A percentile compares a stretch with the other conserved stretches of the same genome.
phyloP scores from a whole-genome alignment of 2,888 invertebrate genomes.

The Hololepta plana region DNA sequence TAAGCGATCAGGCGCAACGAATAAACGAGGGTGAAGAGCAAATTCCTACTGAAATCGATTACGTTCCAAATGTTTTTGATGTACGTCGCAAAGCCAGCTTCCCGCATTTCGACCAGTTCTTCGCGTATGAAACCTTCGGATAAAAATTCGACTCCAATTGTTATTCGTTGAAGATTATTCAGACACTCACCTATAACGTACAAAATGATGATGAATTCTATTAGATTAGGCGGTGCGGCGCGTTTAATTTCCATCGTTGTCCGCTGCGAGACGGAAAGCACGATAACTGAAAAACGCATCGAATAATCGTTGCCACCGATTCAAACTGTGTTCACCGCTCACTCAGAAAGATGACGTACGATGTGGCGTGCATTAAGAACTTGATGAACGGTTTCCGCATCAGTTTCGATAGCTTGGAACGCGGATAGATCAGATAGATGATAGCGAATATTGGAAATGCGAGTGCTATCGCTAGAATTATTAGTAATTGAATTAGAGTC shows the following conservation, averaged over 20 bases:
- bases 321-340: constrained; percentile 28
- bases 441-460: constrained; percentile 77
- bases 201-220: constrained; percentile 66
- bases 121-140: constrained; percentile 72
- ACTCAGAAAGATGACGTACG: constrained; percentile 87
- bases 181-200: constrained; percentile 56
- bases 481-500: constrained; percentile 43
- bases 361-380: constrained; percentile 85
- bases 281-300: constrained; percentile 44
- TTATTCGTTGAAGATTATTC: background rate
- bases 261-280: constrained; percentile 84
- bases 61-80: constrained; percentile 92
- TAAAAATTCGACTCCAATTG: background rate
- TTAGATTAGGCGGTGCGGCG: constrained; percentile 59
- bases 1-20: constrained; percentile 53
- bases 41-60: constrained; percentile 84
- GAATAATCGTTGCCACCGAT: background rate
- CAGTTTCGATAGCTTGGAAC: constrained; percentile 58
- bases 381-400: constrained; percentile 94
- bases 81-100: constrained; percentile 72
- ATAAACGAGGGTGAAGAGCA: constrained; percentile 59
- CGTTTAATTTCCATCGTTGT: constrained; percentile 41
- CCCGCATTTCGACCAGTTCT: constrained; percentile 80
- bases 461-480: constrained; percentile 56
- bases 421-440: constrained; percentile 71